These are phyloP conservation scores for Ectropis crepuscularia DNA, from an alignment of 2,888 invertebrate genomes.

Conservation along the genomic window DNA sequence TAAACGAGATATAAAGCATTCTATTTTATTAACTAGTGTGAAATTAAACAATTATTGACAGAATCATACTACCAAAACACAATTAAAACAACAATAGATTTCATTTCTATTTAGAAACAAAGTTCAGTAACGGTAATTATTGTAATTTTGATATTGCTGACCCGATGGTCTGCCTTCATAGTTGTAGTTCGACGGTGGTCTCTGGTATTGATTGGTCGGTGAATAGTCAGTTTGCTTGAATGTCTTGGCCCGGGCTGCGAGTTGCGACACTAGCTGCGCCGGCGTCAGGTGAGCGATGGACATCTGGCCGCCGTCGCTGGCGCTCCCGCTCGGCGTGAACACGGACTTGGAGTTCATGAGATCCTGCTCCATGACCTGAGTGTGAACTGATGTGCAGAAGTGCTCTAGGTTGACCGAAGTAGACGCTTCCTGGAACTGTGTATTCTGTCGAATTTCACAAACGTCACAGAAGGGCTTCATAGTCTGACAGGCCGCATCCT, in stretches of 20 bases:
- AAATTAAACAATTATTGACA: slow-evolving; percentile 3
- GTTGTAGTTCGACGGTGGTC: slow-evolving; percentile 52
- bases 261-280: slow-evolving; percentile 76
- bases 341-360: slow-evolving; percentile 70
- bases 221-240: slow-evolving; percentile 62
- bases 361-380: slow-evolving; percentile 77
- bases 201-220: slow-evolving; percentile 53
- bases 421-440: slow-evolving; percentile 48
- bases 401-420: slow-evolving; percentile 63
- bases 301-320: slow-evolving; percentile 64
- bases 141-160: slow-evolving; percentile 58
- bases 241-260: slow-evolving; percentile 78
- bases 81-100: neutral
- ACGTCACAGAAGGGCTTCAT: slow-evolving; percentile 69
- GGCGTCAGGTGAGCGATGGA: slow-evolving; percentile 79
- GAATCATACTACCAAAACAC: neutral
- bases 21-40: slow-evolving; percentile 29
- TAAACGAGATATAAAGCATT: slow-evolving; percentile 30
- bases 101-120: neutral
- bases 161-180: slow-evolving; percentile 56
- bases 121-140: slow-evolving; percentile 51
- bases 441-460: slow-evolving; percentile 71
- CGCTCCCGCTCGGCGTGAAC: slow-evolving; percentile 71
- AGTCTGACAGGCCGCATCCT: slow-evolving; percentile 74
- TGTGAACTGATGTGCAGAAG: slow-evolving; percentile 66